Evolutionary conservation across 2,113 vertebrate genomes (phyloP).

Genomic region (Nanorana parkeri): DNA sequence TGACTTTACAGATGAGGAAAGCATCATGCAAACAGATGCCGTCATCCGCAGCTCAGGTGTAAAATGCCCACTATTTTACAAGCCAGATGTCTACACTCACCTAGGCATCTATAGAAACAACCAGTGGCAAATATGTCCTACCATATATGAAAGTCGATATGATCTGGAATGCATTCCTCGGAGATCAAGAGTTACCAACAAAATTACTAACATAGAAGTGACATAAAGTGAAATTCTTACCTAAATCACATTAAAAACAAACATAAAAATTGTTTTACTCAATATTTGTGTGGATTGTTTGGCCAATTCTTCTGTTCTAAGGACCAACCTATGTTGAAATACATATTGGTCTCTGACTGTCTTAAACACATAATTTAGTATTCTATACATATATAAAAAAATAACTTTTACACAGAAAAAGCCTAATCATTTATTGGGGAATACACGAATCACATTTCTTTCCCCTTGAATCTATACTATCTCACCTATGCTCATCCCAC

Average conservation of each 20-base stretch:
- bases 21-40: slow-evolving; percentile 76
- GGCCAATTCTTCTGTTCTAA: neutral
- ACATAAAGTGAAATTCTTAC: slow-evolving; percentile 65
- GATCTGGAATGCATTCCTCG: slow-evolving; percentile 84
- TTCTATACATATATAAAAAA: neutral
- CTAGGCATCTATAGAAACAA: slow-evolving; percentile 90
- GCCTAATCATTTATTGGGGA: no score
- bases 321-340: neutral
- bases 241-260: neutral
- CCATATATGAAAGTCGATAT: slow-evolving; percentile 89
- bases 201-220: slow-evolving; percentile 81
- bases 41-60: slow-evolving; percentile 81
- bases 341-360: neutral
- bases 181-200: slow-evolving; percentile 82
- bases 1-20: slow-evolving; percentile 83
- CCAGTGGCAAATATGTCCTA: slow-evolving; percentile 88
- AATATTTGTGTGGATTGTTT: neutral
- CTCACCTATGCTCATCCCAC: no score
- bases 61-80: slow-evolving; percentile 85
- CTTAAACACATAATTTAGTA: no score
- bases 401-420: no score
- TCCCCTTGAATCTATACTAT: no score
- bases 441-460: no score
- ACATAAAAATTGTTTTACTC: neutral
- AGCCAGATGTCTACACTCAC: slow-evolving; percentile 88